Percentiles rank a stretch among this genome's conserved stretches.
Evolutionary conservation across 35 echinoderm and acorn worm species (phyloP).

Genomic region (Ophioderma brevispina): DNA sequence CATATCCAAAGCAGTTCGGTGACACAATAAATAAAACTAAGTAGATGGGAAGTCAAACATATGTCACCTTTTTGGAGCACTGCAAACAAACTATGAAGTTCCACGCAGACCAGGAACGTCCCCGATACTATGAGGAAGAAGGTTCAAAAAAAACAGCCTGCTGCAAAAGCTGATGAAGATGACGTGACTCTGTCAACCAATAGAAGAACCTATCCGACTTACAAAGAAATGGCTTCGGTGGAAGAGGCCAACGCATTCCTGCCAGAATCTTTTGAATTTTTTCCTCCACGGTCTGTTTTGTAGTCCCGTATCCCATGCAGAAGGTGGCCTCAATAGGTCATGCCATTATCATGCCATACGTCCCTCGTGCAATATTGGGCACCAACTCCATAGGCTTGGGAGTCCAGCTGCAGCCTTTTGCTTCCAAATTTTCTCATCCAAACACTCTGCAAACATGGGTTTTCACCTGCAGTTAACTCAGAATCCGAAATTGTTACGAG

Average conservation of each 20-base stretch:
- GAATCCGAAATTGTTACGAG: conserved; percentile 27
- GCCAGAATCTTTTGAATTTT: conserved; percentile 3
- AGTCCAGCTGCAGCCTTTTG: conserved; percentile 50
- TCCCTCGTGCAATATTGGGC: conserved; percentile 38
- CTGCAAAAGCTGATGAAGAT: conserved; percentile 29
- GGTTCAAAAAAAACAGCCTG: conserved; percentile 30
- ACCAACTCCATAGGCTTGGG: conserved; percentile 56
- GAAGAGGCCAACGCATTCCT: conserved; percentile 5
- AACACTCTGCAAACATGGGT: conserved; percentile 35
- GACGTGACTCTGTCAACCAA: conserved; percentile 19
- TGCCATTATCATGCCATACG: conserved; percentile 54
- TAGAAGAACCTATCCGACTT: background rate
- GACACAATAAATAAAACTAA: conserved; percentile 56
- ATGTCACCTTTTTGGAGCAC: conserved; percentile 51
- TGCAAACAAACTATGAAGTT: conserved; percentile 40
- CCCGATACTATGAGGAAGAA: conserved; percentile 26
- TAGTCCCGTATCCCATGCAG: conserved; percentile 14
- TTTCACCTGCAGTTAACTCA: conserved; percentile 24
- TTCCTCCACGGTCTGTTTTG: conserved; percentile 44
- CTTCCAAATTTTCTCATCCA: conserved; percentile 48
- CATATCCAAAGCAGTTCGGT: conserved; percentile 34
- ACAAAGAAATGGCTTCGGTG: conserved; percentile 43
- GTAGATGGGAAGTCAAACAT: conserved; percentile 64
- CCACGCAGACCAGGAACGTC: conserved; percentile 10
- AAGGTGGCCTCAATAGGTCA: conserved; percentile 63